These are phyloP conservation scores for Deroplatys truncata DNA, from an alignment of 2,888 invertebrate species.

Conservation along the genomic window DNA sequence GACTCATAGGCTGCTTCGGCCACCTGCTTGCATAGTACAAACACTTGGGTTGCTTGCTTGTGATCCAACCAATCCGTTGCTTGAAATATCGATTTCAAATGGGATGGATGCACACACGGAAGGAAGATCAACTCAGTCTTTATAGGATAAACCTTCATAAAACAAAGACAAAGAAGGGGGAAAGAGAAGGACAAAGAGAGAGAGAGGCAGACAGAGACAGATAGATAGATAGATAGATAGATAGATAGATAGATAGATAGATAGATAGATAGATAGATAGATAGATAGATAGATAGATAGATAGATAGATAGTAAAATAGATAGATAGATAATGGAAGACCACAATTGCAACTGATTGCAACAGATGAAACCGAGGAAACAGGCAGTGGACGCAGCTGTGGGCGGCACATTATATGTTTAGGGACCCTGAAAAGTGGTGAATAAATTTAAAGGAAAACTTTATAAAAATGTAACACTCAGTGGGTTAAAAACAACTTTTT, in stretches of 20 bases:
- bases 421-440: too few relatives aligned
- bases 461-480: neutral
- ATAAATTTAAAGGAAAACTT: too few relatives aligned
- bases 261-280: neutral
- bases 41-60: conserved; percentile 22
- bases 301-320: neutral
- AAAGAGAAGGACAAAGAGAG: neutral
- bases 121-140: conserved; percentile 21
- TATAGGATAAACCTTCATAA: conserved; percentile 2
- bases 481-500: neutral
- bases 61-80: conserved; percentile 11
- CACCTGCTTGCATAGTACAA: conserved; percentile 32
- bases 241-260: neutral
- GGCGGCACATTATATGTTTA: neutral
- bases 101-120: conserved; percentile 1
- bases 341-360: neutral
- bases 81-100: conserved; percentile 10
- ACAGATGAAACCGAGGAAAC: neutral
- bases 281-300: neutral
- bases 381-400: neutral
- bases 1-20: conserved; percentile 29
- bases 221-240: neutral
- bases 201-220: neutral
- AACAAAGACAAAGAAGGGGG: conserved; percentile 1
- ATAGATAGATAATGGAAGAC: too few relatives aligned